Percentiles rank a stretch among this genome's conserved stretches.
Conservation (phyloP, 2,797 vertebrate species). For the Strix occidentalis region DNA sequence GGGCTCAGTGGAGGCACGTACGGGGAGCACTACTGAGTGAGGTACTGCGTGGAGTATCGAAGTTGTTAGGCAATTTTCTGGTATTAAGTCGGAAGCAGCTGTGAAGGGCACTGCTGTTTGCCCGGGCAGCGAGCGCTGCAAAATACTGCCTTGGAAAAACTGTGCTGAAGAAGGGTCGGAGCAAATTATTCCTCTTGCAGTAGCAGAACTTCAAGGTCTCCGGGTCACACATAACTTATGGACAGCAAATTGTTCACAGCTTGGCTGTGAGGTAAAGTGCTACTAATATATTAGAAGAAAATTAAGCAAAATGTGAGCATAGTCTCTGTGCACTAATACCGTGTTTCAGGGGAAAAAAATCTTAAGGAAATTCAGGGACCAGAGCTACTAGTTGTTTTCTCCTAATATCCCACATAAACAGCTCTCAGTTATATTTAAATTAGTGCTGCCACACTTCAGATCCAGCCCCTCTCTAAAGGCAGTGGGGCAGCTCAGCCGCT, state of each 20-base stretch:
- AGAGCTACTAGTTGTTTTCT: not conserved
- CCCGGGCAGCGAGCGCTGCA: not conserved
- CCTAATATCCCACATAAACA: not conserved
- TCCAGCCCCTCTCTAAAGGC: not conserved
- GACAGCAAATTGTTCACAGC: not conserved
- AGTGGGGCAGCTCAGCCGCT: not conserved
- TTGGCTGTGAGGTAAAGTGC: not conserved
- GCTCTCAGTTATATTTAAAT: not conserved
- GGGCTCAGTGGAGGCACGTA: not conserved
- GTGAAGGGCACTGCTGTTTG: not conserved
- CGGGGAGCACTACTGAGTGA: not conserved
- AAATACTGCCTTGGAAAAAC: not conserved
- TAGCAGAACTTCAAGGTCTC: not conserved
- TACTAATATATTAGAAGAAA: not conserved
- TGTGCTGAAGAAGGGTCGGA: not conserved
- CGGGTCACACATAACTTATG: rapidly evolving
- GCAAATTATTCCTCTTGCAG: not conserved
- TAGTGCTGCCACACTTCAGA: not conserved
- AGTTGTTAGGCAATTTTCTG: not conserved
- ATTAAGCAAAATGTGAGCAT: not conserved
- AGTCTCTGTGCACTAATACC: not conserved
- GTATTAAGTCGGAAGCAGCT: not conserved
- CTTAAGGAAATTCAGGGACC: not conserved
- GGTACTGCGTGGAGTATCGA: not conserved
- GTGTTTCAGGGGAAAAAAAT: too few species aligned